Evolutionary conservation across 1,140 invertebrate species (phyloP), one percentile per base, ranked within the genome.

Genomic region (Drosophila eugracilis): DNA sequence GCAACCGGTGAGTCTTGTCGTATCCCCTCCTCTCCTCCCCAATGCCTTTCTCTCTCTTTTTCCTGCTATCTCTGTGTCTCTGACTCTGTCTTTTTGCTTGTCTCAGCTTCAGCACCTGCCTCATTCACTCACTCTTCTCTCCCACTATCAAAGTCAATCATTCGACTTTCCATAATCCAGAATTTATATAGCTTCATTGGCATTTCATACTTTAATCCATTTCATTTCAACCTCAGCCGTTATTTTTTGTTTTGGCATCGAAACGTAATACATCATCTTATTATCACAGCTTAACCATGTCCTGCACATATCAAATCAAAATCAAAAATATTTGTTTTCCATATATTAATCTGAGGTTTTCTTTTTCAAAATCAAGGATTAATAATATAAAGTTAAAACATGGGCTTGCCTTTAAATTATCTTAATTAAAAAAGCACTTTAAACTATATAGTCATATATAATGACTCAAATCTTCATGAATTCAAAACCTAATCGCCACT

Each of bases 1-100:
- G 90, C 90, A 75, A 86, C 74, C 78, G 90, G 90, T 91, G 90
- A 91, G 89, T 91, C 69, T 78, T 83, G 58, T 78, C 75, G 75
- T 81, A 75, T 80, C 80, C 72, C 72, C 59, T 58, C 54, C 24
- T 17, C 14, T 37, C 36, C 19, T 28, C 7, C 7, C 55, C 32
- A 5, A 36, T 39, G 19, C 50, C 5, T 52, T 17, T 55, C 44
- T 57, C 34, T 50, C 34, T 47, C 44, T 32, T 15, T 17, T 19
- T 47, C n/a, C 32, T 2, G 30, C 32, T 42, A 19, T 36, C 17
- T 54, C 41, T 32, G 5, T 36, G 1, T 39, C 15, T 60, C 63
- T 55, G 7, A 47, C 30, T 54, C 14, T 45, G 41, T 49, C 34
- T 39, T 34, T 24, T 34, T 45, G 22, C 47, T 26, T 66, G 42